These are phyloP conservation scores for Agrotis exclamationis DNA, from an alignment of 2,888 invertebrate genomes.

Conservation along the genomic window DNA sequence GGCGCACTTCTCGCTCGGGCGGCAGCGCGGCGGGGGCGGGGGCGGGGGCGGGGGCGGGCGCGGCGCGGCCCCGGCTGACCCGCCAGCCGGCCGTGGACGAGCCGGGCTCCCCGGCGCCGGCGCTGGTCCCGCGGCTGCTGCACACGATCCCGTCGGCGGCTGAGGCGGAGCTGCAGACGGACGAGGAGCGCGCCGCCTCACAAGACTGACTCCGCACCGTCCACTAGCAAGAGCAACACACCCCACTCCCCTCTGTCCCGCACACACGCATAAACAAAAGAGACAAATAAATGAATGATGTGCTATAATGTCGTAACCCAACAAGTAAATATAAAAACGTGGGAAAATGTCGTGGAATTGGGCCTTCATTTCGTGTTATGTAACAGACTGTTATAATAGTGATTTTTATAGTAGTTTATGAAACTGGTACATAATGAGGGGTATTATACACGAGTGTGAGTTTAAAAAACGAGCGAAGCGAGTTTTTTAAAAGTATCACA, in stretches of 20 bases:
- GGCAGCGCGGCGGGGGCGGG: conserved; percentile 93
- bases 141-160: conserved; percentile 86
- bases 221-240: conserved; percentile 34
- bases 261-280: conserved; percentile 24
- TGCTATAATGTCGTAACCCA: conserved; percentile 12
- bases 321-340: too few species aligned
- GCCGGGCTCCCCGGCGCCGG: conserved; percentile 77
- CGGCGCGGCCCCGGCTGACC: conserved; percentile 94
- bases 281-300: conserved; percentile 65
- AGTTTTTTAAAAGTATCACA: too few species aligned
- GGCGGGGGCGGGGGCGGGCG: conserved; percentile 94
- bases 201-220: conserved; percentile 55
- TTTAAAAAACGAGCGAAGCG: too few species aligned
- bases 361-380: too few species aligned
- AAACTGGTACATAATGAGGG: too few species aligned
- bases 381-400: too few species aligned
- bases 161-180: conserved; percentile 79
- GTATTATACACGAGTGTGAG: too few species aligned
- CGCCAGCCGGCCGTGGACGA: conserved; percentile 96
- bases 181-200: conserved; percentile 70
- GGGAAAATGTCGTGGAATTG: too few species aligned
- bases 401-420: too few species aligned
- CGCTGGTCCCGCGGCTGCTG: conserved; percentile 78
- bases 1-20: conserved; percentile 96
- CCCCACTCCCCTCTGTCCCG: conserved; percentile 4